These are phyloP conservation scores for Marronus borbonicus DNA, from an alignment of 2,888 invertebrate species.

Conservation along the genomic window DNA sequence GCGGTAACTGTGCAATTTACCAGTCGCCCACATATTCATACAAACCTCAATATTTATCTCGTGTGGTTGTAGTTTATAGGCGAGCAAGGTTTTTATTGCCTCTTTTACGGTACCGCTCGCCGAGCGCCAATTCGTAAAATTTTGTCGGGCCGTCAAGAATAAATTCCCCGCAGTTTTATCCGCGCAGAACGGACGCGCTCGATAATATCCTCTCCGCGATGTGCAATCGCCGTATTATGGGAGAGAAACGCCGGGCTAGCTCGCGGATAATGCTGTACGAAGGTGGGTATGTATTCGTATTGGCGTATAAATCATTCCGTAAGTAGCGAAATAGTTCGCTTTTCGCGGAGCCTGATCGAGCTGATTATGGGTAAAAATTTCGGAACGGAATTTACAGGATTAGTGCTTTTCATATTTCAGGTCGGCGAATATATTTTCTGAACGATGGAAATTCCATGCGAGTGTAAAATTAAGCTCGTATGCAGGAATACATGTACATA, in stretches of 20 bases:
- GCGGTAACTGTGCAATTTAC: slow-evolving; percentile 14
- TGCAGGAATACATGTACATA: background rate
- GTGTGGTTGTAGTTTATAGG: slow-evolving; percentile 33
- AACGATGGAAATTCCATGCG: slow-evolving; percentile 6
- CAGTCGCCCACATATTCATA: slow-evolving; percentile 29
- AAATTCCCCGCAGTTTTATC: slow-evolving; percentile 40
- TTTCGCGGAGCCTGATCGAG: background rate
- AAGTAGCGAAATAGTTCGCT: slow-evolving; percentile 23
- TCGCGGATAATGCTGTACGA: background rate
- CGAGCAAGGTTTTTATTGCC: slow-evolving; percentile 36
- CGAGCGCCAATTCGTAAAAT: slow-evolving; percentile 46
- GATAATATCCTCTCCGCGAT: slow-evolving; percentile 6
- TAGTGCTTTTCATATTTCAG: slow-evolving; percentile 18
- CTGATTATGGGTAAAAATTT: slow-evolving; percentile 26
- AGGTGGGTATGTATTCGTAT: slow-evolving; percentile 17
- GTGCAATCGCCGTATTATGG: background rate
- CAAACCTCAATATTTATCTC: slow-evolving; percentile 33
- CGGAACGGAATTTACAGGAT: background rate
- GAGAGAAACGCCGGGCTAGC: background rate
- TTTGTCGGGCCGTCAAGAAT: slow-evolving; percentile 30
- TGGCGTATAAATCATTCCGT: slow-evolving; percentile 33
- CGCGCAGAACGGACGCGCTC: slow-evolving; percentile 5
- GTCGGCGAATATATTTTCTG: background rate
- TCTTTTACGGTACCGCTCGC: slow-evolving; percentile 29
- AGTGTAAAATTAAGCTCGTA: slow-evolving; percentile 16